Evolutionary conservation across 2,888 invertebrate genomes (phyloP).

Genomic region (Cephus rjabovi): DNA sequence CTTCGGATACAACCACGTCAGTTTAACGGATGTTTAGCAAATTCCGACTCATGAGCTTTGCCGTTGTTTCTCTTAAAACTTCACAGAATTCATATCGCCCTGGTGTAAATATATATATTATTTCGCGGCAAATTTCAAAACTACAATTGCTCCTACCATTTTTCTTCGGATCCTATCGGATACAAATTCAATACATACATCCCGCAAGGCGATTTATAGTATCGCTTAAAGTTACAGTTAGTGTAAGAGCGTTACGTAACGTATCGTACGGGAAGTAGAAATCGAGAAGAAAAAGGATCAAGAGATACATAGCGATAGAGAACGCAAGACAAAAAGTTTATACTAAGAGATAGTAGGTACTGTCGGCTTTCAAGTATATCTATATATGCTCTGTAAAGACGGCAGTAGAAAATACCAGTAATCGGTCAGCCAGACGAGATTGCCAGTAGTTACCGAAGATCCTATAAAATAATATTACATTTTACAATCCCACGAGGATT

Average conservation of each 20-base stretch:
- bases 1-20: background rate
- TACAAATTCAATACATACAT: background rate
- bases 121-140: background rate
- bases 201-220: slow-evolving; percentile 15
- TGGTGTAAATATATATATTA: background rate
- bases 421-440: slow-evolving; percentile 23
- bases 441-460: slow-evolving; percentile 20
- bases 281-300: slow-evolving; percentile 7
- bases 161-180: background rate
- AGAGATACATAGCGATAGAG: slow-evolving; percentile 3
- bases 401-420: slow-evolving; percentile 1
- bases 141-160: background rate
- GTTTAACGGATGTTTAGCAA: background rate
- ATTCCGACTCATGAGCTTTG: background rate
- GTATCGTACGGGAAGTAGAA: slow-evolving; percentile 10
- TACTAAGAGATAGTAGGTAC: background rate
- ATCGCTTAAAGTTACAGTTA: slow-evolving; percentile 12
- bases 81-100: background rate
- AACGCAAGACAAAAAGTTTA: background rate
- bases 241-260: slow-evolving; percentile 13
- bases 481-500: background rate
- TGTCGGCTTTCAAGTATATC: background rate
- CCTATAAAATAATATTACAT: background rate
- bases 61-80: background rate
- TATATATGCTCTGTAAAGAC: background rate